These are phyloP conservation scores for Oligia latruncula DNA, from an alignment of 2,888 invertebrate species.

Conservation along the genomic window DNA sequence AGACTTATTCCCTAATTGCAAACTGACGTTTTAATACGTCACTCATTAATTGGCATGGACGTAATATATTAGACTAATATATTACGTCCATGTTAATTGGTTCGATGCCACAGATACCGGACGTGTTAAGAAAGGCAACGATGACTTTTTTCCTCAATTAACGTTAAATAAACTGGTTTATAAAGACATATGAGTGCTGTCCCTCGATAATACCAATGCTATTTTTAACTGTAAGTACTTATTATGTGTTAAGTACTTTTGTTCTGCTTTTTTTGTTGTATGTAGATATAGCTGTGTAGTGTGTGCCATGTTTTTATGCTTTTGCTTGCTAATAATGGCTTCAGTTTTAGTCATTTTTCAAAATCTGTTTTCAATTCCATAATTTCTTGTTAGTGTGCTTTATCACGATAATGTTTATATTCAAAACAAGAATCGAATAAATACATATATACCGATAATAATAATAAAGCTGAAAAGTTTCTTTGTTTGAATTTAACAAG, in stretches of 20 bases:
- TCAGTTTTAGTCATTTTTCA: not conserved
- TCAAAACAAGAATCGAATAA: not conserved
- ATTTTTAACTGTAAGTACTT: constrained; percentile 40
- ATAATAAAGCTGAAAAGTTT: no score
- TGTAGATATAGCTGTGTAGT: not conserved
- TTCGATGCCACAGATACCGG: constrained; percentile 49
- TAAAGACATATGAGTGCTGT: constrained; percentile 29
- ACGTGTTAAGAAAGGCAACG: constrained; percentile 37
- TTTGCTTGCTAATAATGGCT: not conserved
- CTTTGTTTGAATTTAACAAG: no score
- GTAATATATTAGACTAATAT: no score
- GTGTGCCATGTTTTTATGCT: not conserved
- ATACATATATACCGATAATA: no score
- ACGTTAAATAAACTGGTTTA: constrained; percentile 46
- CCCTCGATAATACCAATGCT: constrained; percentile 41
- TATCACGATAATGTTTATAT: not conserved
- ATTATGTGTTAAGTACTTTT: constrained; percentile 33
- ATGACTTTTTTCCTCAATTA: constrained; percentile 57
- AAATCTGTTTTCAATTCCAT: not conserved
- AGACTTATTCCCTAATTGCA: constrained; percentile 32
- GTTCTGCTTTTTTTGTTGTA: constrained; percentile 5
- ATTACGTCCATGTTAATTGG: no score
- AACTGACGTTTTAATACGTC: constrained; percentile 30
- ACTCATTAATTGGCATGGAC: constrained; percentile 46
- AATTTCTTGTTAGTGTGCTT: not conserved